Conservation (phyloP, 2,888 invertebrate genomes). For the Aporophyla nigra region DNA sequence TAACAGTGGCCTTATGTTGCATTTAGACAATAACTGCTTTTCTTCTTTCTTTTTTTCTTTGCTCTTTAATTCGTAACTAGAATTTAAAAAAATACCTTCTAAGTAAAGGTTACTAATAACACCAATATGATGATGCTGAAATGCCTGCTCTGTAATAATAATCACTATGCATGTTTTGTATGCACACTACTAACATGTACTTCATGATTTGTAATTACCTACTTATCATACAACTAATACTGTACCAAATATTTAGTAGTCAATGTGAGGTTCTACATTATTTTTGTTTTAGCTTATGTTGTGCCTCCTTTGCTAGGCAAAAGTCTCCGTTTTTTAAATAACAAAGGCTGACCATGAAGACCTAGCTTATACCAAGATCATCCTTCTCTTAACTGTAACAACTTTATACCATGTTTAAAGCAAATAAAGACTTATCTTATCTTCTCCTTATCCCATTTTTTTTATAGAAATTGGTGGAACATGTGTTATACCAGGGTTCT, state of each 20-base stretch:
- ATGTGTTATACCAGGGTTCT: not conserved
- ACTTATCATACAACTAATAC: not conserved
- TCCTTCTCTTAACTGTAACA: too few species aligned
- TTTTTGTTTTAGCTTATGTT: too few species aligned
- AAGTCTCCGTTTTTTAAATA: too few species aligned
- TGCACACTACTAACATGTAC: not conserved
- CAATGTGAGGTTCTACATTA: not conserved
- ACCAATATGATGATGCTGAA: not conserved
- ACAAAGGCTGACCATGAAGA: not conserved
- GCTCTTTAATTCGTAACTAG: not conserved
- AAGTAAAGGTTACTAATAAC: not conserved
- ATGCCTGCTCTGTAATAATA: not conserved
- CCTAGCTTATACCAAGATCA: not conserved
- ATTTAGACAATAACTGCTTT: not conserved
- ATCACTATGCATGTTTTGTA: constrained; percentile 26
- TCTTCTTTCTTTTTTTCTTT: too few species aligned
- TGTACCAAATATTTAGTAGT: not conserved
- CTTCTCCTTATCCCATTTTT: too few species aligned
- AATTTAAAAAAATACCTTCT: not conserved
- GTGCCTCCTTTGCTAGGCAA: too few species aligned
- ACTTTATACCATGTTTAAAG: too few species aligned
- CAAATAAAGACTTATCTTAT: too few species aligned
- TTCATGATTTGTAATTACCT: not conserved
- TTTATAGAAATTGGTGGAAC: too few species aligned
- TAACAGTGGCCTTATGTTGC: too few species aligned